Evolutionary conservation across 2,888 invertebrate species (phyloP).

Genomic region (Dicycla oo): DNA sequence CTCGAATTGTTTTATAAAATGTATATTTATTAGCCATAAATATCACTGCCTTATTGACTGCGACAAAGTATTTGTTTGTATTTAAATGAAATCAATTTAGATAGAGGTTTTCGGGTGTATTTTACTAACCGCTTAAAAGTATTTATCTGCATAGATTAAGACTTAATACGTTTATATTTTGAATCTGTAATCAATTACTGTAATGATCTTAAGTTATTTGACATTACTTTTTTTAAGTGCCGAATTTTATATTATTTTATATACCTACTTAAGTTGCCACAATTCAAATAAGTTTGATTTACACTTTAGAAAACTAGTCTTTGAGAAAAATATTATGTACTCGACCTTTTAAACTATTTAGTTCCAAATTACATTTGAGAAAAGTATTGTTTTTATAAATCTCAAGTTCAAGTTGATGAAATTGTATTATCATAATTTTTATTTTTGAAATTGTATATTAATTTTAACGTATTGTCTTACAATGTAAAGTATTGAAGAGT

Average conservation of each 20-base stretch:
- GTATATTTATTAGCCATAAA: conserved; percentile 53
- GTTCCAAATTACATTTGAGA: conserved; percentile 25
- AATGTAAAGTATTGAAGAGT: conserved; percentile 57
- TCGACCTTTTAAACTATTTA: conserved; percentile 22
- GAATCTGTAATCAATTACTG: conserved; percentile 50
- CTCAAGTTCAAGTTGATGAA: conserved; percentile 1
- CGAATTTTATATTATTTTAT: conserved; percentile 39
- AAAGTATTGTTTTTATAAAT: conserved; percentile 32
- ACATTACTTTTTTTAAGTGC: conserved; percentile 22
- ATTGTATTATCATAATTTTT: conserved; percentile 38
- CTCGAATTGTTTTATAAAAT: conserved; percentile 41
- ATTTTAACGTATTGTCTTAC: conserved; percentile 32
- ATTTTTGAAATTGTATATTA: conserved; percentile 44
- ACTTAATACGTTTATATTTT: conserved; percentile 34
- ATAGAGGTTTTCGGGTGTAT: conserved; percentile 48
- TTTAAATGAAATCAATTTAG: conserved; percentile 23
- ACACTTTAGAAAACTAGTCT: conserved; percentile 51
- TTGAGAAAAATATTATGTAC: conserved; percentile 32
- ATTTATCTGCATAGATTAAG: conserved; percentile 53
- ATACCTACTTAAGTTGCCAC: conserved; percentile 44
- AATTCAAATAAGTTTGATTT: conserved; percentile 45
- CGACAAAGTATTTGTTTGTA: conserved; percentile 43
- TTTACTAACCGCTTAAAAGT: conserved; percentile 57
- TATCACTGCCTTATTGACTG: conserved; percentile 61
- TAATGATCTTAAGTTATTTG: conserved; percentile 35